phyloP scores from a whole-genome alignment of 2,113 vertebrate genomes.

The Riparia riparia region DNA sequence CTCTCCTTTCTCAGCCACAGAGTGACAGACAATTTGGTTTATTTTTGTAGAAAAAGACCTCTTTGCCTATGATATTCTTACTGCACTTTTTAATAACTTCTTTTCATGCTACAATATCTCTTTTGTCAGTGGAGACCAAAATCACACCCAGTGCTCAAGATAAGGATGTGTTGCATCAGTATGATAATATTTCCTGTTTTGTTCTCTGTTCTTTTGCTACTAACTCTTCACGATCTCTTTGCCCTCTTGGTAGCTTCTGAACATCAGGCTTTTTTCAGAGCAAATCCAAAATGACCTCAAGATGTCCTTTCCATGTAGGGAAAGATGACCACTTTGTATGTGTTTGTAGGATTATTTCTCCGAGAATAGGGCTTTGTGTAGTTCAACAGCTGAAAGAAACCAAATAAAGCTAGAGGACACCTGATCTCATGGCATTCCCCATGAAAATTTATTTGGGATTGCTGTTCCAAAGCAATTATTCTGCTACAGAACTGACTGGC shows the following conservation, averaged over 20 bases:
- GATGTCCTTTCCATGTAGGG: background rate
- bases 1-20: background rate
- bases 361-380: background rate
- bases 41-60: background rate
- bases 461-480: background rate
- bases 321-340: background rate
- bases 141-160: background rate
- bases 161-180: background rate
- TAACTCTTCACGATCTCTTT: background rate
- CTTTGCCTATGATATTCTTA: background rate
- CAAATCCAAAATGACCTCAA: background rate
- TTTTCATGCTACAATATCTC: background rate
- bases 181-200: constrained; percentile 45
- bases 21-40: background rate
- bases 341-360: background rate
- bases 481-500: background rate
- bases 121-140: background rate
- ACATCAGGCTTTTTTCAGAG: background rate
- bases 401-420: background rate
- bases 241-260: background rate
- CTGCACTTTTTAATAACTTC: background rate
- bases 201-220: background rate
- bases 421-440: background rate
- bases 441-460: background rate
- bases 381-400: background rate